Conservation (phyloP, 2,113 vertebrate species). For the Amia ocellicauda region DNA sequence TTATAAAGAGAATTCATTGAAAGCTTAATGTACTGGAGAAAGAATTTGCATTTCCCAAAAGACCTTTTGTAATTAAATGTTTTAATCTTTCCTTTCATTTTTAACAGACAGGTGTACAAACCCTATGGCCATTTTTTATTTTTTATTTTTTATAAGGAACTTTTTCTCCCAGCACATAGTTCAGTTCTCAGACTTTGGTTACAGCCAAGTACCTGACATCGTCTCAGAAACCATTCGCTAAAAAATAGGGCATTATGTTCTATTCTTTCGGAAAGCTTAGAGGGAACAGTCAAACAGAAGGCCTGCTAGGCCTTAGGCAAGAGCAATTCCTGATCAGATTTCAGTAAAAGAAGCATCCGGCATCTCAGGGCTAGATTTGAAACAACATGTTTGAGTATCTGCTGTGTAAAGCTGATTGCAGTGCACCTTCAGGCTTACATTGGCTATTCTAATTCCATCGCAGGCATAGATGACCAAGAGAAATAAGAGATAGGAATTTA, state of each 20-base stretch:
- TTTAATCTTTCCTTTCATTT: conserved; percentile 14
- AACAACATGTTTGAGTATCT: conserved; percentile 36
- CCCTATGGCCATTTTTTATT: conserved; percentile 24
- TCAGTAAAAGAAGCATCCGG: conserved; percentile 35
- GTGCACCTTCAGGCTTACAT: conserved; percentile 23
- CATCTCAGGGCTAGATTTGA: conserved; percentile 36
- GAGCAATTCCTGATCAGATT: conserved; percentile 40
- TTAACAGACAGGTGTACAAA: conserved; percentile 20
- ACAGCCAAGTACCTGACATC: conserved; percentile 30
- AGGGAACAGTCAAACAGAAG: conserved; percentile 34
- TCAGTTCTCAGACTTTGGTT: conserved; percentile 39
- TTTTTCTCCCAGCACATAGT: conserved; percentile 22
- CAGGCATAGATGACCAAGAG: conserved; percentile 9
- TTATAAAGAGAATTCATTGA: conserved; percentile 43
- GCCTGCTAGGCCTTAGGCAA: conserved; percentile 33
- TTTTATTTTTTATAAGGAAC: conserved; percentile 27
- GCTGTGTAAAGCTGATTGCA: conserved; percentile 29
- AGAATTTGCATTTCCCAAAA: conserved; percentile 4
- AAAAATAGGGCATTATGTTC: conserved; percentile 42
- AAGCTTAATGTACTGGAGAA: conserved; percentile 2
- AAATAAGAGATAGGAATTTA: conserved; percentile 28
- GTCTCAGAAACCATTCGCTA: conserved; percentile 30
- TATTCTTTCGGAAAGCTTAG: conserved; percentile 34
- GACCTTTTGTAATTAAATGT: conserved; percentile 16
- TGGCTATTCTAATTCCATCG: conserved; percentile 9